Percentiles rank a stretch among this genome's conserved stretches.
These are phyloP conservation scores for Sinopyrophorus schimmeli DNA, from an alignment of 2,888 invertebrate genomes.

Conservation along the genomic window DNA sequence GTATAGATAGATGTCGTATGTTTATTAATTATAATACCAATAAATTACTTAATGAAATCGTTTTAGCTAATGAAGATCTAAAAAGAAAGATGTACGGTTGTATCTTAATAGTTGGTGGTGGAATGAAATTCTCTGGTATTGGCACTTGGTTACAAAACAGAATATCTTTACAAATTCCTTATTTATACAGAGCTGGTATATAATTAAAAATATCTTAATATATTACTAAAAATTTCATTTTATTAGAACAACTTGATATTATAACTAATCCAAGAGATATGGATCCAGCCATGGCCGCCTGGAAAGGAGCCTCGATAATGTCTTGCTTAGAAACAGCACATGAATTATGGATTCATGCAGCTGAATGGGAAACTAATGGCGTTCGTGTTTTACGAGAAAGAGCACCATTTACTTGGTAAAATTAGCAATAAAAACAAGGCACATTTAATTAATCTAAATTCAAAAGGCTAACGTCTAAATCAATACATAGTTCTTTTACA, in stretches of 20 bases:
- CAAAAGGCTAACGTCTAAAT: no score
- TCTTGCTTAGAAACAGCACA: slow-evolving; percentile 91
- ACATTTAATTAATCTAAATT: no score
- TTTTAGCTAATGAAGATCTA: slow-evolving; percentile 76
- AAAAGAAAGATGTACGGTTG: slow-evolving; percentile 94
- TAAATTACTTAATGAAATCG: slow-evolving; percentile 6
- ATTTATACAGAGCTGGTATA: slow-evolving; percentile 69
- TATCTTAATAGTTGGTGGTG: slow-evolving; percentile 89
- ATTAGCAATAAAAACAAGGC: not conserved
- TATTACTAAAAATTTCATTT: slow-evolving; percentile 1
- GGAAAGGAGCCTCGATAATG: slow-evolving; percentile 95
- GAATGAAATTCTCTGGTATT: slow-evolving; percentile 83
- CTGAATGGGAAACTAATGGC: slow-evolving; percentile 86
- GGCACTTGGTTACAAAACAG: slow-evolving; percentile 87
- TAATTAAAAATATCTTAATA: not conserved
- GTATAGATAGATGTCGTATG: slow-evolving; percentile 86
- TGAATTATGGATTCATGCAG: slow-evolving; percentile 86
- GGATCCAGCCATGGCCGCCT: slow-evolving; percentile 86
- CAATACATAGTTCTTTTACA: no score
- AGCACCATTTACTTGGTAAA: slow-evolving; percentile 87
- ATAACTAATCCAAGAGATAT: slow-evolving; percentile 90
- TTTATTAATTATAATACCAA: not conserved
- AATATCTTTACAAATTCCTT: slow-evolving; percentile 81
- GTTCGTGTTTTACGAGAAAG: slow-evolving; percentile 85
- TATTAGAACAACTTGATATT: slow-evolving; percentile 78